Conservation (phyloP, 2,888 invertebrate genomes). For the Aethes cnicana region DNA sequence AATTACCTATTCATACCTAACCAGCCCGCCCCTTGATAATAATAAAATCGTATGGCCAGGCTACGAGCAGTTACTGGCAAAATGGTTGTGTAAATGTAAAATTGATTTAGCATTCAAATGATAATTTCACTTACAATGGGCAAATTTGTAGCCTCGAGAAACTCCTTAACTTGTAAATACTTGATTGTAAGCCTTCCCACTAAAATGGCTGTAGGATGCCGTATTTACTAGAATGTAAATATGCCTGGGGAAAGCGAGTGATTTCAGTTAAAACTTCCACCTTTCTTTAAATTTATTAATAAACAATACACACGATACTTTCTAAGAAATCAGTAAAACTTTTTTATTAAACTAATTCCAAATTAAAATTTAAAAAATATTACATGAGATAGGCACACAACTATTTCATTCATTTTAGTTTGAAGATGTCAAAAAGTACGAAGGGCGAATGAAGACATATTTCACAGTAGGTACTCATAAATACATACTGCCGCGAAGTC, state of each 20-base stretch:
- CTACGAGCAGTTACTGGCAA: constrained; percentile 48
- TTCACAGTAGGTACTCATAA: constrained; percentile 25
- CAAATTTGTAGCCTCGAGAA: constrained; percentile 51
- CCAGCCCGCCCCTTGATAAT: constrained; percentile 46
- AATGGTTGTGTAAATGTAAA: constrained; percentile 65
- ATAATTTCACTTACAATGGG: constrained; percentile 59
- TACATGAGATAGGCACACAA: too few relatives aligned
- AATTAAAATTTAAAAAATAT: too few relatives aligned
- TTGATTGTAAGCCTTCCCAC: constrained; percentile 40
- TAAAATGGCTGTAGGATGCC: constrained; percentile 18
- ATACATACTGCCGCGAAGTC: constrained; percentile 25
- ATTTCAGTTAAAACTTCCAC: too few relatives aligned
- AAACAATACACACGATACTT: too few relatives aligned
- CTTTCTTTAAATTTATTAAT: too few relatives aligned
- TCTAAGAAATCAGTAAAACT: too few relatives aligned
- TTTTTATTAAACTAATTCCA: too few relatives aligned
- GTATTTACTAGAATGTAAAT: constrained; percentile 17
- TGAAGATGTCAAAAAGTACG: neutral
- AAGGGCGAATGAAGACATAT: constrained; percentile 13
- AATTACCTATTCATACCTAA: constrained; percentile 41
- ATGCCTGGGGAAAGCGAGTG: neutral
- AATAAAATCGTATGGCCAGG: constrained; percentile 54
- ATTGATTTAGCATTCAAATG: constrained; percentile 74
- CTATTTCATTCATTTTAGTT: too few relatives aligned
- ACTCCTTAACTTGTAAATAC: constrained; percentile 47